Evolutionary conservation across 2,888 invertebrate species (phyloP).

Genomic region (Dasypogon diadema): DNA sequence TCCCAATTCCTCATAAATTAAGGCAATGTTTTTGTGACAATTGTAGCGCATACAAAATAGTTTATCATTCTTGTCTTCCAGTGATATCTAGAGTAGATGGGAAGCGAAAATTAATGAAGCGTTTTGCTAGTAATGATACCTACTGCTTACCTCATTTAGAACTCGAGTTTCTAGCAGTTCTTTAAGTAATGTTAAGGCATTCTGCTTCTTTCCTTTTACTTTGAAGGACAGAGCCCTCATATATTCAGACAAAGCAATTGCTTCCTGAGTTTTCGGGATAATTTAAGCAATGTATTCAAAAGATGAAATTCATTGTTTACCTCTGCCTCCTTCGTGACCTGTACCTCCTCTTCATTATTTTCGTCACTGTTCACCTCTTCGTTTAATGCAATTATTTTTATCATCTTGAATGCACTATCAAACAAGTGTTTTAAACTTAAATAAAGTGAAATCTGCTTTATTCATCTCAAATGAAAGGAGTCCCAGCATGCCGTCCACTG

Average conservation of each 20-base stretch:
- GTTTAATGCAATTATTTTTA: conserved; percentile 58
- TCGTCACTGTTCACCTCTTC: conserved; percentile 55
- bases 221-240: conserved; percentile 81
- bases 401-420: conserved; percentile 53
- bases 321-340: conserved; percentile 59
- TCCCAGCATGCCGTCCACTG: conserved; percentile 8
- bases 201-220: conserved; percentile 74
- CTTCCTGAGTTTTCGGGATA: conserved; percentile 72
- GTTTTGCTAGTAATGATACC: background rate
- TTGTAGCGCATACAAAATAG: conserved; percentile 84
- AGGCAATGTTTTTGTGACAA: conserved; percentile 84
- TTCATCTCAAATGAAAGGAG: too few relatives aligned
- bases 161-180: conserved; percentile 76
- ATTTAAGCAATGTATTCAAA: background rate
- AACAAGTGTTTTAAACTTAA: too few relatives aligned
- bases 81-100: conserved; percentile 62
- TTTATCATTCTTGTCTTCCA: conserved; percentile 71
- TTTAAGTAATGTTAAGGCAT: conserved; percentile 77
- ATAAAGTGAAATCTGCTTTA: too few relatives aligned
- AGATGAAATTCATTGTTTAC: conserved; percentile 39
- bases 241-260: conserved; percentile 84
- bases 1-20: conserved; percentile 74
- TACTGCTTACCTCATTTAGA: conserved; percentile 72
- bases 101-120: background rate
- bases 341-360: conserved; percentile 56